Percentiles rank a stretch among this genome's conserved stretches.
These are phyloP conservation scores for Boulengerochromis microlepis DNA, from an alignment of 2,113 vertebrate species.

Conservation along the genomic window DNA sequence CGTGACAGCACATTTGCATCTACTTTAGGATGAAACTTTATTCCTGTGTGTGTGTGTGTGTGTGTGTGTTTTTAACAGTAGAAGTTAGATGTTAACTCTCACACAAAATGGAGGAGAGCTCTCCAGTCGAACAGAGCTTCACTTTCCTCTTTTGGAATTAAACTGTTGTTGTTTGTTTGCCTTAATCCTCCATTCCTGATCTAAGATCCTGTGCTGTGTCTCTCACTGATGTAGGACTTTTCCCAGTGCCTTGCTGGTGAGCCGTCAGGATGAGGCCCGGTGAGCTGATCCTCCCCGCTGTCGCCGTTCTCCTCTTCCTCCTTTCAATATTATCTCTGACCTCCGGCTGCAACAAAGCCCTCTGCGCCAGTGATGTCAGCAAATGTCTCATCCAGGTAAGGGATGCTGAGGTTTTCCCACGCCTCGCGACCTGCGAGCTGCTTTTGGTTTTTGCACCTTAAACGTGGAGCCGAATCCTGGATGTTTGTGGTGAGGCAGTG, in stretches of 20 bases:
- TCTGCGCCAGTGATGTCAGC: constrained; percentile 97
- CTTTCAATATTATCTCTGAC: constrained; percentile 73
- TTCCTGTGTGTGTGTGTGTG: neutral
- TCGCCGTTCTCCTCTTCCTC: constrained; percentile 72
- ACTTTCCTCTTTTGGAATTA: neutral
- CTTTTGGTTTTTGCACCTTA: neutral
- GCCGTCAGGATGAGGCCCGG: constrained; percentile 78
- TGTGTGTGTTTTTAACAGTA: neutral
- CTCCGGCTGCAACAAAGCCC: constrained; percentile 89
- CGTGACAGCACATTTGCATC: neutral
- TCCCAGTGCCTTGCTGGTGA: constrained; percentile 41
- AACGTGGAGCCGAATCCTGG: neutral
- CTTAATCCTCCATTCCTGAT: neutral
- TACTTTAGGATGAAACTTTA: neutral
- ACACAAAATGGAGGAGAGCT: neutral
- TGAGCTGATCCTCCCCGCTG: constrained; percentile 54
- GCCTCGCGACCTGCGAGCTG: no score
- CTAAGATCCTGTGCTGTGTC: neutral
- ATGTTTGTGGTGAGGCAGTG: neutral
- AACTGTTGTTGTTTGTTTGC: neutral
- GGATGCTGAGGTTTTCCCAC: neutral
- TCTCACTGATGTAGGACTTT: constrained; percentile 39
- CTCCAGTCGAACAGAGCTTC: neutral
- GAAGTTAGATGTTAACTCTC: neutral
- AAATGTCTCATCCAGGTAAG: constrained; percentile 96